Evolutionary conservation across 2,888 invertebrate genomes (phyloP).

Genomic region (Oxystoma pomonae): DNA sequence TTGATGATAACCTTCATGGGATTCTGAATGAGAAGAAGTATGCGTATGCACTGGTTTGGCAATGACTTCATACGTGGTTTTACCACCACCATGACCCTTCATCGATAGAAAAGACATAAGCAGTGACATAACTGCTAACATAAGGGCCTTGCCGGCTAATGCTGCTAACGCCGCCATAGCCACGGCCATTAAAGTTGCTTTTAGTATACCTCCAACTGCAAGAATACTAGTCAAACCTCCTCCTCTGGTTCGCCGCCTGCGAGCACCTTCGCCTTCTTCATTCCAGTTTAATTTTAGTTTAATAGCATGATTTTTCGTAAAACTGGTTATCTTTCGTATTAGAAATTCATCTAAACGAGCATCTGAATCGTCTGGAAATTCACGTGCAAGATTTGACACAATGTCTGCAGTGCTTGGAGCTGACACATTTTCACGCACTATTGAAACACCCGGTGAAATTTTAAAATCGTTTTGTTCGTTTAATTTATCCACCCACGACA

Average conservation of each 20-base stretch:
- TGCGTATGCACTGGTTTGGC: constrained; percentile 56
- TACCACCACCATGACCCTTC: constrained; percentile 58
- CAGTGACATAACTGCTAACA: constrained; percentile 73
- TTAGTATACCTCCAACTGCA: constrained; percentile 52
- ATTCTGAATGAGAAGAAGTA: constrained; percentile 17
- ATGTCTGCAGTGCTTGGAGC: constrained; percentile 58
- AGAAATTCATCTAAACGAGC: constrained; percentile 69
- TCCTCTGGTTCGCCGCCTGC: constrained; percentile 29
- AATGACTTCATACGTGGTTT: constrained; percentile 74
- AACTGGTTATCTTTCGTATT: constrained; percentile 61
- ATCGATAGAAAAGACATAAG: constrained; percentile 67
- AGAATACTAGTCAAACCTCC: constrained; percentile 49
- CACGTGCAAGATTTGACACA: constrained; percentile 66
- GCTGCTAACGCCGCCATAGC: constrained; percentile 68
- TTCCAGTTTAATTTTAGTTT: constrained; percentile 57
- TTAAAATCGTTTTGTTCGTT: constrained; percentile 62
- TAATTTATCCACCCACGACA: constrained; percentile 67
- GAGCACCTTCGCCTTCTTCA: constrained; percentile 21
- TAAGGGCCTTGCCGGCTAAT: constrained; percentile 73
- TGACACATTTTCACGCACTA: constrained; percentile 57
- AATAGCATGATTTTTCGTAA: constrained; percentile 66
- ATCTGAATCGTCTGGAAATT: constrained; percentile 68
- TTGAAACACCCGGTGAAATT: constrained; percentile 65
- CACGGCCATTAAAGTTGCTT: constrained; percentile 66
- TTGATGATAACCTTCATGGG: constrained; percentile 24